Percentiles rank a stretch among this genome's conserved stretches.
phyloP scores from a whole-genome alignment of 1,140 invertebrate genomes.

The Penaeus chinensis region DNA sequence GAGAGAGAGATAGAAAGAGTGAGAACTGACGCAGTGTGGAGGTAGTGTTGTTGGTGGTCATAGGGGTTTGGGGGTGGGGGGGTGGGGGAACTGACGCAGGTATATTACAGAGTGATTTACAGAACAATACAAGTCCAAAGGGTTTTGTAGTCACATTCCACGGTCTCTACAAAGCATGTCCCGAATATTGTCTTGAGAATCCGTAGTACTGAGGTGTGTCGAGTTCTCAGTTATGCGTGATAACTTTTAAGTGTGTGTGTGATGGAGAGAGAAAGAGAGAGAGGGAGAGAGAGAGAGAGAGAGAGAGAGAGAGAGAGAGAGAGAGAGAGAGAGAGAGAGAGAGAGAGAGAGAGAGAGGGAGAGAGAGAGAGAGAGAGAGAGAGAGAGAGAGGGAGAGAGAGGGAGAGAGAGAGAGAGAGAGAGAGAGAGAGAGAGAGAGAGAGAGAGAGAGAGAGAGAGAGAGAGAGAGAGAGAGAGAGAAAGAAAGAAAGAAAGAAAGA shows the following conservation, averaged over 20 bases:
- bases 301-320: not conserved
- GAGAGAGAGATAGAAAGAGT: not conserved
- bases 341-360: not conserved
- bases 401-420: not conserved
- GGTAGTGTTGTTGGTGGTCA: not conserved
- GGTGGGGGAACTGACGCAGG: not conserved
- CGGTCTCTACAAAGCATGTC: too few relatives aligned
- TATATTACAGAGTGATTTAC: not conserved
- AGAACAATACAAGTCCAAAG: not conserved
- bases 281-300: not conserved
- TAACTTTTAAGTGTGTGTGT: not conserved
- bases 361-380: not conserved
- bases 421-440: not conserved
- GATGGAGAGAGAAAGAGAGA: not conserved
- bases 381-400: not conserved
- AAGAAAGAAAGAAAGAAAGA: not conserved
- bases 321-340: not conserved
- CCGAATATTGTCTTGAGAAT: too few relatives aligned
- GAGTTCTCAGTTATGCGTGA: too few relatives aligned
- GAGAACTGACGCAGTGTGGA: not conserved
- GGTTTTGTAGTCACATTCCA: not conserved
- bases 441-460: not conserved
- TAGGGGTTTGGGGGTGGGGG: too few relatives aligned
- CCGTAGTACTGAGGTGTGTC: too few relatives aligned
- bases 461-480: not conserved